phyloP scores from a whole-genome alignment of 37 sponge, comb jelly and placozoan species.

The Hormiphora californensis region DNA sequence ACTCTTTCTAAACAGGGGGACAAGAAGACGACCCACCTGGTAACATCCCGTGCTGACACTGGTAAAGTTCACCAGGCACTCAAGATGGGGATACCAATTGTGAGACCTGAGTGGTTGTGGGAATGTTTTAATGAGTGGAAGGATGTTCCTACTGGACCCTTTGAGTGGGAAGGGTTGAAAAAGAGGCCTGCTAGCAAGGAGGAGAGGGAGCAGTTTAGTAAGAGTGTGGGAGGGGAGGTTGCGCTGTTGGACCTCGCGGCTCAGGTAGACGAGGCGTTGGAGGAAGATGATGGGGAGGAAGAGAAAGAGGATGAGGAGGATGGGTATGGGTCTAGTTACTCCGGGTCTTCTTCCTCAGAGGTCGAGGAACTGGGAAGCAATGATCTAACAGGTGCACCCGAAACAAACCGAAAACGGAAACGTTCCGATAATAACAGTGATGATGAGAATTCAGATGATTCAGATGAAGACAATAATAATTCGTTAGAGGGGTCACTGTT shows the following conservation, averaged over 20 bases:
- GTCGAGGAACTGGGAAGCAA: neutral
- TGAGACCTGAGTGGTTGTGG: constrained; percentile 87
- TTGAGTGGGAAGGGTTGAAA: constrained; percentile 45
- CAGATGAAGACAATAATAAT: neutral
- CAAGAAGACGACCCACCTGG: constrained; percentile 80
- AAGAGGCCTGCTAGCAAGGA: neutral
- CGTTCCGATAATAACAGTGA: no score
- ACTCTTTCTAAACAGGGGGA: neutral
- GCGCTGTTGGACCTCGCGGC: neutral
- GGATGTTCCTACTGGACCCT: neutral
- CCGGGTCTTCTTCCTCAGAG: neutral
- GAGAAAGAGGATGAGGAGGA: neutral
- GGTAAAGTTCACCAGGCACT: constrained; percentile 76
- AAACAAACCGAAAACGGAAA: no score
- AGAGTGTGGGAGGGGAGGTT: neutral
- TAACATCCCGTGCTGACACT: constrained; percentile 78
- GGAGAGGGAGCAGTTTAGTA: neutral
- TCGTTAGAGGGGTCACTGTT: constrained; percentile 18
- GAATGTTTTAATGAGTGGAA: constrained; percentile 86
- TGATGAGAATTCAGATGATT: neutral
- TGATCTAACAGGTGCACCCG: no score
- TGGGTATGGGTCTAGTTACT: neutral
- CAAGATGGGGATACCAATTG: constrained; percentile 72
- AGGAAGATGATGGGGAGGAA: neutral
- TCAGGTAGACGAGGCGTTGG: constrained; percentile 26